These are phyloP conservation scores for Tenrec ecaudatus DNA, from an alignment of 2,113 vertebrate species.

Conservation along the genomic window DNA sequence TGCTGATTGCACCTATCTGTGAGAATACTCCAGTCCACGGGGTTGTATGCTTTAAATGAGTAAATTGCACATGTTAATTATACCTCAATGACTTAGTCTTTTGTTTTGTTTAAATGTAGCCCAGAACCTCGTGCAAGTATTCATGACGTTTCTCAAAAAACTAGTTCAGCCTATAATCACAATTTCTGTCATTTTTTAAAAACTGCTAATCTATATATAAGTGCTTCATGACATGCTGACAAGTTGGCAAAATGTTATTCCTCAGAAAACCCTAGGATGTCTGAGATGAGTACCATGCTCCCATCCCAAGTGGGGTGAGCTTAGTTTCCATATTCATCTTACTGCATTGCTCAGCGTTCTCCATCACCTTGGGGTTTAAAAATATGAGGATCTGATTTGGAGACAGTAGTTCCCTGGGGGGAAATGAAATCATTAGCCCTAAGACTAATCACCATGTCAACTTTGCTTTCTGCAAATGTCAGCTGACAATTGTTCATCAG, in stretches of 20 bases:
- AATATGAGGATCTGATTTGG: neutral
- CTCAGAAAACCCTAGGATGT: slow-evolving; percentile 36
- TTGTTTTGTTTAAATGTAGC: neutral
- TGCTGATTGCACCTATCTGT: neutral
- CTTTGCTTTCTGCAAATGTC: neutral
- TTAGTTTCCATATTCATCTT: neutral
- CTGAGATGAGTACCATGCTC: neutral
- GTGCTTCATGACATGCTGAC: neutral
- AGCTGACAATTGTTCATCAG: neutral
- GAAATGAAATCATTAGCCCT: neutral
- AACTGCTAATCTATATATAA: neutral
- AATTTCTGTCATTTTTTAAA: slow-evolving; percentile 39
- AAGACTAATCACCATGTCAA: neutral
- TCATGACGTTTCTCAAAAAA: slow-evolving; percentile 39
- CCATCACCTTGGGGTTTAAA: neutral
- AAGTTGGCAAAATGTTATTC: neutral
- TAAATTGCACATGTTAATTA: neutral
- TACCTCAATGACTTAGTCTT: slow-evolving; percentile 28
- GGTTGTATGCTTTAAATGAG: neutral
- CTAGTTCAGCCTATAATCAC: neutral
- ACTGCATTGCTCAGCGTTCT: neutral
- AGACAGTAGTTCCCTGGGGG: neutral
- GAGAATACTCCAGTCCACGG: neutral
- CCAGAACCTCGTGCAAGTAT: neutral
- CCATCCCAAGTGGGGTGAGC: neutral